phyloP scores from a whole-genome alignment of 2,797 vertebrate genomes.

The Diplodus sargus region DNA sequence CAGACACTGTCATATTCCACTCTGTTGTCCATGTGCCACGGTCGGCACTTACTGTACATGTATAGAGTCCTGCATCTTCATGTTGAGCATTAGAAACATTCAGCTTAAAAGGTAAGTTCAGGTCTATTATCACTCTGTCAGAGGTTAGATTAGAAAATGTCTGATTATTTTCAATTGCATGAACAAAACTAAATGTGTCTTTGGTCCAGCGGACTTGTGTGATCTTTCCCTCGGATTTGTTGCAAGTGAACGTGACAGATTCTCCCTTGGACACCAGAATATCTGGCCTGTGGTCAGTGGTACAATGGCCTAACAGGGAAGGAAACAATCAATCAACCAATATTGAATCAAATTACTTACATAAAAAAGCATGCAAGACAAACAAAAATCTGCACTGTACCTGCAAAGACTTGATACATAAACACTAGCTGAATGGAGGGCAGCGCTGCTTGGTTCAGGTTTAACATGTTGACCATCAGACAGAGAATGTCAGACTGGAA shows the following conservation, averaged over 20 bases:
- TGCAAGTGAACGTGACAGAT: slow-evolving; percentile 26
- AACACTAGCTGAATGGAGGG: slow-evolving; percentile 5
- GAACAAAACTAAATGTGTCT: rapidly evolving
- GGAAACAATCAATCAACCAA: neutral
- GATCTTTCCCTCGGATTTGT: rapidly evolving
- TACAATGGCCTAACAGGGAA: neutral
- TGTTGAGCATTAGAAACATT: slow-evolving; percentile 23
- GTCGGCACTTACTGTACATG: rapidly evolving
- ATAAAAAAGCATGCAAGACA: neutral
- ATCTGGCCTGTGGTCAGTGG: rapidly evolving
- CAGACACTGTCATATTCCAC: slow-evolving; percentile 57
- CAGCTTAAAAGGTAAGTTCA: neutral
- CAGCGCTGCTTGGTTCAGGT: slow-evolving; percentile 11
- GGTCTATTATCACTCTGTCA: slow-evolving; percentile 10
- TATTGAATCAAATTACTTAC: neutral
- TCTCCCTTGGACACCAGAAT: slow-evolving; percentile 30
- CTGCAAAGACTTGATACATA: slow-evolving; percentile 7
- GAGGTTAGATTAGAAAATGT: slow-evolving; percentile 38
- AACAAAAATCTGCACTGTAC: slow-evolving; percentile 35
- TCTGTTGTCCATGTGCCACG: rapidly evolving
- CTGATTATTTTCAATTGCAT: rapidly evolving
- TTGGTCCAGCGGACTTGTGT: slow-evolving; percentile 16
- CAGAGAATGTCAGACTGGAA: neutral
- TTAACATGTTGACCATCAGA: slow-evolving; percentile 41
- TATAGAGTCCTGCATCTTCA: slow-evolving; percentile 61